Conservation (phyloP, 2,888 invertebrate genomes). For the Aporophyla lueneburgensis region DNA sequence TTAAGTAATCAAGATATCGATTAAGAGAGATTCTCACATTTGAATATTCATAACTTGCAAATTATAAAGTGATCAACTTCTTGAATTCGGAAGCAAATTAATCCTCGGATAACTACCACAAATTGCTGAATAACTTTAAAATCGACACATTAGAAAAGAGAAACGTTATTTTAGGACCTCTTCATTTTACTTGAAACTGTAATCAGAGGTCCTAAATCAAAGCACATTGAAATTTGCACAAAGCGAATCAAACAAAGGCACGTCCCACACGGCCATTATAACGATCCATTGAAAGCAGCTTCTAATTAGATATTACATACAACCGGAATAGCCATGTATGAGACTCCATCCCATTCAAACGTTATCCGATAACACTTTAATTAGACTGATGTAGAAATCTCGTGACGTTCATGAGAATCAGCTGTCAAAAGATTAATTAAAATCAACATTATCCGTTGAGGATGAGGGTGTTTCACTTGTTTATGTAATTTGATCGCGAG, state of each 20-base stretch:
- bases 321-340: conserved; percentile 79
- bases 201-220: conserved; percentile 53
- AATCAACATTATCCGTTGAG: conserved; percentile 59
- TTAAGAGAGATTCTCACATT: conserved; percentile 13
- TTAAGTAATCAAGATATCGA: conserved; percentile 34
- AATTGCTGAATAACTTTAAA: conserved; percentile 27
- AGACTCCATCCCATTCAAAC: conserved; percentile 83
- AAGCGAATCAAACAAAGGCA: conserved; percentile 67
- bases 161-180: conserved; percentile 32
- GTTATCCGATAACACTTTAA: conserved; percentile 83
- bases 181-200: conserved; percentile 33
- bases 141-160: conserved; percentile 36
- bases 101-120: neutral
- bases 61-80: conserved; percentile 33
- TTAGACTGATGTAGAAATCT: conserved; percentile 76
- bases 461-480: conserved; percentile 45
- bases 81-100: conserved; percentile 29
- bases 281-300: conserved; percentile 82
- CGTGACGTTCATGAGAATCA: conserved; percentile 68
- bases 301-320: conserved; percentile 83
- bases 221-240: conserved; percentile 62
- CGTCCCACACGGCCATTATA: conserved; percentile 79
- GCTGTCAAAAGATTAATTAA: conserved; percentile 73
- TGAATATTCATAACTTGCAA: conserved; percentile 35
- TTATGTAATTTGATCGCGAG: conserved; percentile 55